Evolutionary conservation across 2,113 vertebrate genomes (phyloP).

Genomic region (Stegostoma tigrinum): DNA sequence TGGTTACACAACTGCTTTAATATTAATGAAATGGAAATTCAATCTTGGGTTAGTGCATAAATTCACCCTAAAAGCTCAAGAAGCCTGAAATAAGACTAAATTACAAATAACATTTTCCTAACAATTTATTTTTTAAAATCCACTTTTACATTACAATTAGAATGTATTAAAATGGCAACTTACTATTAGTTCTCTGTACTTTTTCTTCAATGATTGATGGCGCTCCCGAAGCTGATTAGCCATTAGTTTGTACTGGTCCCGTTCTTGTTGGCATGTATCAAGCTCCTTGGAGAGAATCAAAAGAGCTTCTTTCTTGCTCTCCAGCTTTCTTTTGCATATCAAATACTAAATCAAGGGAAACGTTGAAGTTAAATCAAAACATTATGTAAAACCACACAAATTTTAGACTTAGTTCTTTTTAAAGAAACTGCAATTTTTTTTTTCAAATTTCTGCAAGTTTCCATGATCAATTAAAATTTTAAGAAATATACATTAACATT

Average conservation of each 20-base stretch:
- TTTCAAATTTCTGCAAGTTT: neutral
- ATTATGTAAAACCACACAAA: neutral
- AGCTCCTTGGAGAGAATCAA: conserved; percentile 94
- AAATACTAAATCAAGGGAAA: conserved; percentile 61
- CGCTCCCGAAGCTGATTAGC: conserved; percentile 88
- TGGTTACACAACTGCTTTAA: neutral
- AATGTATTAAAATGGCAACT: conserved; percentile 43
- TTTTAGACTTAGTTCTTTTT: neutral
- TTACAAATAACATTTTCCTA: neutral
- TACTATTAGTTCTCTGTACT: conserved; percentile 87
- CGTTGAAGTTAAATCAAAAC: neutral
- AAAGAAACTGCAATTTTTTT: neutral
- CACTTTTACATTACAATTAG: neutral
- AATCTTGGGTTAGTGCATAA: neutral
- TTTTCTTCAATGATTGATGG: conserved; percentile 91
- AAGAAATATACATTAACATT: neutral
- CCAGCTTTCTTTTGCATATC: conserved; percentile 86
- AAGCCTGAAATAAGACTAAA: neutral
- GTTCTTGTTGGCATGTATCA: conserved; percentile 89
- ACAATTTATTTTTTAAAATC: neutral
- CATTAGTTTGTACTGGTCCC: conserved; percentile 96
- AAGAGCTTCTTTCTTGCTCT: conserved; percentile 91
- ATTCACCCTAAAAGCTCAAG: neutral
- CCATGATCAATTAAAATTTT: neutral
- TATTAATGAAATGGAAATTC: neutral